phyloP scores from a whole-genome alignment of 2,888 invertebrate species.

The Blomia tropicalis region DNA sequence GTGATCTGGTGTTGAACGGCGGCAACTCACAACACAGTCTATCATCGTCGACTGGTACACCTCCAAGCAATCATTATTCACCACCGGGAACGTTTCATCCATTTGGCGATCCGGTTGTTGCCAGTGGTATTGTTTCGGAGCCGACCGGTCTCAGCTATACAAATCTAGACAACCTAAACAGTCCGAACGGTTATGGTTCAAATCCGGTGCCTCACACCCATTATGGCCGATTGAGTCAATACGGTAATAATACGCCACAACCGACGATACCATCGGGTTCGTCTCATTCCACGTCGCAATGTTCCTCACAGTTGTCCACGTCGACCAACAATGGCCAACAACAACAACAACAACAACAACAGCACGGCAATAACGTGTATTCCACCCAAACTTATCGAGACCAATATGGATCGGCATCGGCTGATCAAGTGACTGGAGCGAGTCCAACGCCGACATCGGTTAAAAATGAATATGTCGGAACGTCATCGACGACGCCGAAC shows the following conservation, averaged over 20 bases:
- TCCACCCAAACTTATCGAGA: slow-evolving; percentile 29
- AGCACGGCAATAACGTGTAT: background rate
- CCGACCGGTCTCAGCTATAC: slow-evolving; percentile 67
- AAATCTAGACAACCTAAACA: slow-evolving; percentile 52
- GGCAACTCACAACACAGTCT: slow-evolving; percentile 11
- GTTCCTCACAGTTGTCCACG: slow-evolving; percentile 12
- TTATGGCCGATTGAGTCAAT: slow-evolving; percentile 23
- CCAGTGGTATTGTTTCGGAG: slow-evolving; percentile 28
- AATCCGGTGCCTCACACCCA: slow-evolving; percentile 22
- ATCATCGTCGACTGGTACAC: slow-evolving; percentile 21
- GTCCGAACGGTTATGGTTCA: slow-evolving; percentile 23
- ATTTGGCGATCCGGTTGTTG: slow-evolving; percentile 25
- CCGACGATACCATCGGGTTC: background rate
- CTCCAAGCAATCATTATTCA: slow-evolving; percentile 6
- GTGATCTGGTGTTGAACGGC: background rate
- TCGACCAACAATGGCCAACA: background rate
- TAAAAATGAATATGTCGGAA: background rate
- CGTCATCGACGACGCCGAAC: too few species aligned
- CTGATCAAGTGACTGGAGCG: background rate
- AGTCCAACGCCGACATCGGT: background rate
- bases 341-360: too few species aligned
- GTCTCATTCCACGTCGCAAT: slow-evolving; percentile 3
- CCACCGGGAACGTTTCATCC: slow-evolving; percentile 20
- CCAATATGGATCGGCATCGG: slow-evolving; percentile 22
- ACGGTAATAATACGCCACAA: too few species aligned